A percentile compares a stretch with the other conserved stretches of the same genome.
Conservation (phyloP, 2,888 invertebrate genomes). For the Synergus japonicus region DNA sequence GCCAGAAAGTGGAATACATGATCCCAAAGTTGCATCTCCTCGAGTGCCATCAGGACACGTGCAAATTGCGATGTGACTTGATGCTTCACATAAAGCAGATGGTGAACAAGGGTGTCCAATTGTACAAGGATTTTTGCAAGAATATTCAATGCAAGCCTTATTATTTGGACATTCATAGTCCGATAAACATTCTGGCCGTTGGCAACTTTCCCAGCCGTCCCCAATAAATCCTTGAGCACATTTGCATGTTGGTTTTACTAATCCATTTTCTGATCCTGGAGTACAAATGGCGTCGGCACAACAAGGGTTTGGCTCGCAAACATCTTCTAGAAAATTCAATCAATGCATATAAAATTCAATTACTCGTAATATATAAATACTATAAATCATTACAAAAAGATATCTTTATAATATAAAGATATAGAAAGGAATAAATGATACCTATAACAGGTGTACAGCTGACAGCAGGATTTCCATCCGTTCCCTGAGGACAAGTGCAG, state of each 20-base stretch:
- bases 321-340: slow-evolving; percentile 81
- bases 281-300: slow-evolving; percentile 88
- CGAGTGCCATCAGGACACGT: slow-evolving; percentile 86
- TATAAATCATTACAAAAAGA: too few relatives aligned
- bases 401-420: too few relatives aligned
- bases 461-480: slow-evolving; percentile 87
- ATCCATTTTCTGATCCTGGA: slow-evolving; percentile 90
- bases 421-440: too few relatives aligned
- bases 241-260: slow-evolving; percentile 91
- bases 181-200: slow-evolving; percentile 87
- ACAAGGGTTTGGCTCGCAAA: slow-evolving; percentile 93
- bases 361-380: not conserved
- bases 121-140: slow-evolving; percentile 84
- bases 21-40: slow-evolving; percentile 79
- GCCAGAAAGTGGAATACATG: slow-evolving; percentile 75
- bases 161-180: slow-evolving; percentile 88
- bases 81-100: slow-evolving; percentile 86
- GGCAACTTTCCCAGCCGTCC: slow-evolving; percentile 86
- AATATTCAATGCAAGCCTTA: slow-evolving; percentile 87
- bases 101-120: slow-evolving; percentile 85
- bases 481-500: slow-evolving; percentile 91
- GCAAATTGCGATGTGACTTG: slow-evolving; percentile 89
- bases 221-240: slow-evolving; percentile 89
- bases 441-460: too few relatives aligned
- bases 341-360: too few relatives aligned